Evolutionary conservation across 2,797 vertebrate species (phyloP).

Genomic region (Sarcophilus harrisii): DNA sequence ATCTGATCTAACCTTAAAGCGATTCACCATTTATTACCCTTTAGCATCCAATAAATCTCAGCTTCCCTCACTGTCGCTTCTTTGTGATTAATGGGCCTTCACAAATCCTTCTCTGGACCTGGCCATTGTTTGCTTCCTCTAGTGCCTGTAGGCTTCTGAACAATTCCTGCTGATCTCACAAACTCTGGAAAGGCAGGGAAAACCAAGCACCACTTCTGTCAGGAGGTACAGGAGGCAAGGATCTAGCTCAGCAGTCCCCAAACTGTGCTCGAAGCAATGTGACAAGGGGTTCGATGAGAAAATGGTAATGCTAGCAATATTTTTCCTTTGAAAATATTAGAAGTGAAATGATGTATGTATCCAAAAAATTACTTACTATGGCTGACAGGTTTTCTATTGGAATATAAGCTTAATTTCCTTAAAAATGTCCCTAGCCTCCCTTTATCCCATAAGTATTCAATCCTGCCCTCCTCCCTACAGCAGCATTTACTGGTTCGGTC

Average conservation of each 20-base stretch:
- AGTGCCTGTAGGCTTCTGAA: conserved; percentile 27
- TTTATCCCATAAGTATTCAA: not conserved
- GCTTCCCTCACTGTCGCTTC: conserved; percentile 46
- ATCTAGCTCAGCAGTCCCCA: not conserved
- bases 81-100: conserved; percentile 61
- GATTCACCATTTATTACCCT: conserved; percentile 68
- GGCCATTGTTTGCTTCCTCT: not conserved
- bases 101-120: conserved; percentile 47
- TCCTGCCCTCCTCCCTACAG: not conserved
- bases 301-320: not conserved
- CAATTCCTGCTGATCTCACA: conserved; percentile 10
- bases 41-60: conserved; percentile 75
- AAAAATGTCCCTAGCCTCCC: not conserved
- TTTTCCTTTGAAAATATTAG: not conserved
- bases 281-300: not conserved
- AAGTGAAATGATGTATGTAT: not conserved
- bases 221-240: not conserved
- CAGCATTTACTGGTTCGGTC: not conserved
- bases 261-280: not conserved
- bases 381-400: not conserved
- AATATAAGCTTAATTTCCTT: not conserved
- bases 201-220: conserved; percentile 15
- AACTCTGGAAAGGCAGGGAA: conserved; percentile 2
- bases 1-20: conserved; percentile 71
- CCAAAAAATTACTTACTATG: not conserved